phyloP scores from a whole-genome alignment of 2,888 invertebrate genomes.

The Endomychus coccineus region DNA sequence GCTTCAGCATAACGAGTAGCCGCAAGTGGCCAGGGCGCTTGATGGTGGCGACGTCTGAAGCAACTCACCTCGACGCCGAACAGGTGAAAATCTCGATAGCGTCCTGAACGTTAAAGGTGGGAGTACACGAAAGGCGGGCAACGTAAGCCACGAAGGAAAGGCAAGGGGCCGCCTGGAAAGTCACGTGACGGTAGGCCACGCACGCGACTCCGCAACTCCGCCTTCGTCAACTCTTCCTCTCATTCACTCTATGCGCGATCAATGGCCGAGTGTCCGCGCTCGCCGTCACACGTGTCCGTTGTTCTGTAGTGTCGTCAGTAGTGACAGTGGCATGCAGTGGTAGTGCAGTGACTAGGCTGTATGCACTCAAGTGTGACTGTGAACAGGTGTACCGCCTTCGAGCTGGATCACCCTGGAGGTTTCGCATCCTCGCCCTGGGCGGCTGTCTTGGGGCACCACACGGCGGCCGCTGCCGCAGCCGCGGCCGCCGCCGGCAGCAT shows the following conservation, averaged over 20 bases:
- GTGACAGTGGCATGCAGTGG: constrained; percentile 16
- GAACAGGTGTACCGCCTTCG: constrained; percentile 24
- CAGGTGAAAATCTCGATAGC: constrained; percentile 11
- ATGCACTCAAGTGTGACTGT: constrained; percentile 38
- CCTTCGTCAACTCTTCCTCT: constrained; percentile 42
- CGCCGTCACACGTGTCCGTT: constrained; percentile 51
- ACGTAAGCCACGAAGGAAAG: constrained; percentile 22
- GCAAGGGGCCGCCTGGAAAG: constrained; percentile 31
- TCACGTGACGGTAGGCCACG: constrained; percentile 49
- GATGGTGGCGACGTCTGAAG: constrained; percentile 7
- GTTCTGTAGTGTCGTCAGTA: constrained; percentile 9
- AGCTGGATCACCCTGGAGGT: constrained; percentile 71
- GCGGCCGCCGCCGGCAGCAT: constrained; percentile 43
- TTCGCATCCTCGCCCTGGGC: constrained; percentile 71
- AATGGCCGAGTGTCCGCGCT: constrained; percentile 61
- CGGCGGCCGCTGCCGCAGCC: constrained; percentile 42
- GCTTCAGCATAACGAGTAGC: constrained; percentile 3
- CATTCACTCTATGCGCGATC: constrained; percentile 41
- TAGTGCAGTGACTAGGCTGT: constrained; percentile 24
- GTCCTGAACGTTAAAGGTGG: constrained; percentile 34
- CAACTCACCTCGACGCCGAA: constrained; percentile 7
- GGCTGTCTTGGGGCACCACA: constrained; percentile 61
- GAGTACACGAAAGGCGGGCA: constrained; percentile 35
- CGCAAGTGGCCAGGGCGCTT: constrained; percentile 4
- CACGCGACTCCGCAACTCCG: constrained; percentile 49